Evolutionary conservation across 2,888 invertebrate genomes (phyloP), one percentile per base, ranked within the genome.

Genomic region (Smittia aterrima): DNA sequence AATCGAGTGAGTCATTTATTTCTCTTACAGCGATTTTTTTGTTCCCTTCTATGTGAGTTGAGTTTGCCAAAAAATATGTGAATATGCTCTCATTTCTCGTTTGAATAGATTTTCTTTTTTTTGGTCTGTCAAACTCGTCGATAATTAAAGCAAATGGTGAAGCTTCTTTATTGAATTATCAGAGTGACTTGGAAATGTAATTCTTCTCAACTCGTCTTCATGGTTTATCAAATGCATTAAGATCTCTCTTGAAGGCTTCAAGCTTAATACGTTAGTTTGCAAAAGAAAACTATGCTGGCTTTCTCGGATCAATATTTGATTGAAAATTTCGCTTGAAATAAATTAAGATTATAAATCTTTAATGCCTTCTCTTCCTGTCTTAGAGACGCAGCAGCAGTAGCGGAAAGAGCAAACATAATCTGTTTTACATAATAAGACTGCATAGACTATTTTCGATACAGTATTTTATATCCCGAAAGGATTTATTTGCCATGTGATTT

Each of bases 251-350:
- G 20, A 47, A 47, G 16, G 47, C 47, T 22, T 58, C 58, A 7
- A 58, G 58, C 18, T 58, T 58, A 22, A 58, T 18, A 18, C 18
- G 9, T 9, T 20, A 18, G 18, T 58, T n/a, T 18, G 20, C 20
- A 18, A 58, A 58, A 20, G 58, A n/a, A 58, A 20, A 58, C 58
- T 58, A 58, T 20, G 58, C 20, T 22, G 58, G 22, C 18, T 18
- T 22, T 58, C n/a, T 22, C 20, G 58, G 22, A 58, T 58, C 58
- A 20, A 58, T 58, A 58, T 58, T 58, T 58, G 58, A 58, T 58
- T 18, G 58, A 58, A 58, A 20, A 20, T 58, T 58, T 58, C n/a
- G 58, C 58, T 58, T 9, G 22, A 58, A 58, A 58, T 58, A 20
- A 58, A 47, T 47, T 47, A 58, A 22, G 58, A 58, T 58, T 18